These are phyloP conservation scores for Elymnias hypermnestra DNA, from an alignment of 1,140 invertebrate genomes.

Conservation along the genomic window DNA sequence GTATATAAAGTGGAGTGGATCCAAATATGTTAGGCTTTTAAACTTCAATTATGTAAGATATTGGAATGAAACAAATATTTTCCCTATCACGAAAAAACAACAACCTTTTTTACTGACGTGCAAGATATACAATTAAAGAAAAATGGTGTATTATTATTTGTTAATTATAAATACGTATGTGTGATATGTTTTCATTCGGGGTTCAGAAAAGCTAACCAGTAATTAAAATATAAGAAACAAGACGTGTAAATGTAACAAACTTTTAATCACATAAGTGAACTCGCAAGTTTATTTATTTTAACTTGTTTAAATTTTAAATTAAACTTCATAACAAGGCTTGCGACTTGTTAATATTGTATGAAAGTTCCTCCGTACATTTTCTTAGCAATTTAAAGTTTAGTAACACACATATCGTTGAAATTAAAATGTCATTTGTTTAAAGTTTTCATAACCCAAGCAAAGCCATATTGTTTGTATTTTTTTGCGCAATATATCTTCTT, in stretches of 20 bases:
- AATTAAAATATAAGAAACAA: not conserved
- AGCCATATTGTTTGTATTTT: no score
- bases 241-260: slow-evolving; percentile 5
- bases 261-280: slow-evolving; percentile 12
- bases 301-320: slow-evolving; percentile 39
- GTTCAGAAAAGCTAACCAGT: not conserved
- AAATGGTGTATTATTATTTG: no score
- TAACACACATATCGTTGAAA: slow-evolving; percentile 24
- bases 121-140: no score
- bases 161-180: no score
- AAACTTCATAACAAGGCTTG: slow-evolving; percentile 49
- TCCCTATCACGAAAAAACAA: no score
- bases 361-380: slow-evolving; percentile 39
- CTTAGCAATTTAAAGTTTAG: slow-evolving; percentile 55
- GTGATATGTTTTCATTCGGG: not conserved
- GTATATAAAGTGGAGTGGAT: no score
- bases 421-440: slow-evolving; percentile 16
- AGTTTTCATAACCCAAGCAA: not conserved
- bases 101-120: no score
- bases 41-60: no score
- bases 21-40: no score
- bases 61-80: no score
- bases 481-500: no score
- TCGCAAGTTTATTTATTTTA: slow-evolving; percentile 30
- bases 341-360: slow-evolving; percentile 39